Conservation (phyloP, 2,113 vertebrate genomes). For the Hemiprocne comata region DNA sequence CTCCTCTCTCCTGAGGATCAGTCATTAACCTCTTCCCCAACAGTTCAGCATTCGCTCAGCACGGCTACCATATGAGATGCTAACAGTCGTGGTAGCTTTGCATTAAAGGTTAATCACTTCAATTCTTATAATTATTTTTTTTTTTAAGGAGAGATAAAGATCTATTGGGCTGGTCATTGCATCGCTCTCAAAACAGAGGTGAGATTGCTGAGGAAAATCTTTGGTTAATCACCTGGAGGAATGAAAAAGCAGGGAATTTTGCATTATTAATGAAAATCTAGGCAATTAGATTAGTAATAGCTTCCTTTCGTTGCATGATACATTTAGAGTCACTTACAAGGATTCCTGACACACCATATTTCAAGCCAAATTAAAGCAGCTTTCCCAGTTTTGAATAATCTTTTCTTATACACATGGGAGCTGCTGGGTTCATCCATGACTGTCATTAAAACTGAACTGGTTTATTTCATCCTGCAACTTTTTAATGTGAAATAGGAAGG, state of each 20-base stretch:
- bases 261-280: conserved; percentile 59
- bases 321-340: conserved; percentile 19
- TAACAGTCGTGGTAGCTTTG: background rate
- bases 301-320: background rate
- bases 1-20: background rate
- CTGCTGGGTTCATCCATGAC: background rate
- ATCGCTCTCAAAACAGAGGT: conserved; percentile 43
- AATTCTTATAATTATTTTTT: background rate
- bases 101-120: conserved; percentile 55
- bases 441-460: background rate
- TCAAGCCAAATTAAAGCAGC: conserved; percentile 38
- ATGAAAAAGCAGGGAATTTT: conserved; percentile 26
- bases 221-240: conserved; percentile 53
- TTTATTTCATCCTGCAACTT: conserved; percentile 24
- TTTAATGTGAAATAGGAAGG: background rate
- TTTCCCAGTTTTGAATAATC: background rate
- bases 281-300: conserved; percentile 40
- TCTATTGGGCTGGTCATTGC: conserved; percentile 32
- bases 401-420: background rate
- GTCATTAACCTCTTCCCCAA: conserved; percentile 53
- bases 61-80: background rate
- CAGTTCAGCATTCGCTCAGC: background rate
- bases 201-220: conserved; percentile 23
- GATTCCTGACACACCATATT: background rate
- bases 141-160: background rate